Evolutionary conservation across 2,113 vertebrate species (phyloP), one percentile per base, ranked within the genome.

Genomic region (Psittacula cyanocephala): DNA sequence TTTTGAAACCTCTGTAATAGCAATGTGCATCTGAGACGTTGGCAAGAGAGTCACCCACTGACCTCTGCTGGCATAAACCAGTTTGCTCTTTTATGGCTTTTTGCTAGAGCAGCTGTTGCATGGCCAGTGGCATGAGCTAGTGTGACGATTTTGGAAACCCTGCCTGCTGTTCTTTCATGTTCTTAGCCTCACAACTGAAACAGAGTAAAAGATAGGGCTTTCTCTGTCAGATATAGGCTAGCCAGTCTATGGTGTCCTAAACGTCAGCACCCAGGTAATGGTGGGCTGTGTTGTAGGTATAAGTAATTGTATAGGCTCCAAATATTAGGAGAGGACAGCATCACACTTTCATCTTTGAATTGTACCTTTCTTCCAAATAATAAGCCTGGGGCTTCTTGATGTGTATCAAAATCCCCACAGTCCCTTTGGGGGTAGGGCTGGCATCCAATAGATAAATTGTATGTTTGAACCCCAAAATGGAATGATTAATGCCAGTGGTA

Each of bases 51-150:
- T 81, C 91, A 88, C 92, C 92, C 96, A 43, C 92, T 96, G 96
- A 91, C 91, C 86, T 91, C 95, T 97, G 72, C 86, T 94, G 95
- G 83, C 83, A 94, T 78, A 86, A 93, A 53, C 64, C 68, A 35
- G 76, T 74, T 90, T 62, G 59, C 83, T 93, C 53, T 57, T 12
- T 35, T 25, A 7, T 0, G 0, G 46, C 37, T 74, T 65, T 63
- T 24, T 53, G 71, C n/a, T 76, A 47, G 24, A 13, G 28, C 31
- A 52, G 88, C 79, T 70, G 41, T 88, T 70, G 53, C 22, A 24
- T 29, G 37, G 60, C 71, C 74, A 31, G 27, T 72, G 44, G 63
- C 0, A 0, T 68, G 53, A 77, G 63, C 33, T 74, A 7, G 11
- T 4, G 22, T 28, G 79, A 37, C 27, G 37, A 50, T 41, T 70